These are phyloP conservation scores for Lycodopsis pacificus DNA, from an alignment of 2,797 vertebrate genomes.

Conservation along the genomic window DNA sequence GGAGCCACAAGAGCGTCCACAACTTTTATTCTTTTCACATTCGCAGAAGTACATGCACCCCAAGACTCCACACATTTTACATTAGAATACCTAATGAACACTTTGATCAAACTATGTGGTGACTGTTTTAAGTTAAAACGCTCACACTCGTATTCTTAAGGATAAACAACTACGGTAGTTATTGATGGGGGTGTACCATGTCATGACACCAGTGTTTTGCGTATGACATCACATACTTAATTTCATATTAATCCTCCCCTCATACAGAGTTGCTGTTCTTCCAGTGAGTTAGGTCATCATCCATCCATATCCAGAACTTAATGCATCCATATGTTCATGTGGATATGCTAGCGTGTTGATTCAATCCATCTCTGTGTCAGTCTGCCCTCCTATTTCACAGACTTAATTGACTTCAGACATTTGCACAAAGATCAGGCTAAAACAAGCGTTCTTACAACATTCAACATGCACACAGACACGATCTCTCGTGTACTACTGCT, in stretches of 20 bases:
- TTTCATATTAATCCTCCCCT: not conserved
- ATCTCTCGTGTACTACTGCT: conserved; percentile 60
- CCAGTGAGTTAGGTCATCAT: conserved; percentile 24
- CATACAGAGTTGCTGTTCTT: conserved; percentile 29
- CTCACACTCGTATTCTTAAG: too few relatives aligned
- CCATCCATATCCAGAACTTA: conserved; percentile 48
- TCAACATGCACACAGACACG: conserved; percentile 66
- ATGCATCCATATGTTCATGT: conserved; percentile 47
- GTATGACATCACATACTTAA: not conserved
- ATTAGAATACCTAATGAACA: conserved; percentile 9
- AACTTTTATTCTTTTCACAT: not conserved
- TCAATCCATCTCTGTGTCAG: conserved; percentile 22
- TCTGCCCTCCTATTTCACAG: conserved; percentile 54
- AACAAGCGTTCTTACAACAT: conserved; percentile 65
- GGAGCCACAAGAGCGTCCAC: not conserved
- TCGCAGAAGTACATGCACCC: too few relatives aligned
- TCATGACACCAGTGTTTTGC: not conserved
- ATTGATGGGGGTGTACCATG: not conserved
- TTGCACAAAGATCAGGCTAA: conserved; percentile 45
- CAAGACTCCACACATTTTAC: not conserved
- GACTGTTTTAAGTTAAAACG: not conserved
- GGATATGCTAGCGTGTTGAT: conserved; percentile 24
- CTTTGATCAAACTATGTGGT: not conserved
- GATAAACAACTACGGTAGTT: not conserved
- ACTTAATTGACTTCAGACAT: conserved; percentile 70